Evolutionary conservation across 2,888 invertebrate species (phyloP), one percentile per base, ranked within the genome.

Genomic region (Ctenicera cuprea): DNA sequence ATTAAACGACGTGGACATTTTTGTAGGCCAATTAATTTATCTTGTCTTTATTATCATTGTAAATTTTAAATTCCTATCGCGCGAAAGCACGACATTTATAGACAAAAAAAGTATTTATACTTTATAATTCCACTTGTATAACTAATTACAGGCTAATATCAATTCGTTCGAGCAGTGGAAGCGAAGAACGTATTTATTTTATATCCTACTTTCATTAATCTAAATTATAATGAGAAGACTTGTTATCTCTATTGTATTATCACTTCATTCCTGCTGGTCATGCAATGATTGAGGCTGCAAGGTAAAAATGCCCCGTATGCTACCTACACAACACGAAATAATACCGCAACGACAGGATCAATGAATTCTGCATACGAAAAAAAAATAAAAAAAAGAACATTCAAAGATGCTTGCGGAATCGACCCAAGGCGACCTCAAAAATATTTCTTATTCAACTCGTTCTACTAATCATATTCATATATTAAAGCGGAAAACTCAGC

Each of bases 201-300:
- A 37, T 57, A 57, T 57, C 37, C 57, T 57, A 38, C 57, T 75
- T 73, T 76, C 64, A 76, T 73, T 76, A 76, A 76, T 76, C 73
- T 73, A 70, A 66, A 67, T 66, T 76, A 76, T 76, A 76, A 76
- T 76, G 75, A 76, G 73, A 73, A 67, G 73, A 66, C 62, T 54
- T 73, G 73, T 75, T 76, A 76, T 76, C 73, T 76, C 61, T 67
- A 76, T 70, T 66, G 62, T 70, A 73, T 71, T 76, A 76, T 76
- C 75, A 73, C 71, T 68, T 68, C 67, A 57, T 65, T 71, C 71
- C 22, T 64, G 71, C 75, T 26, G 52, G 75, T 76, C 75, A 76
- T 76, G 54, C 37, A 67, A 41, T 67, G 57, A 52, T 67, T 26
- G 37, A 67, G 50, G 37, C 33, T 33, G 37, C 37, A 33, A 54